Evolutionary conservation across 2,888 invertebrate genomes (phyloP).

Genomic region (Platerodrilus igneus): DNA sequence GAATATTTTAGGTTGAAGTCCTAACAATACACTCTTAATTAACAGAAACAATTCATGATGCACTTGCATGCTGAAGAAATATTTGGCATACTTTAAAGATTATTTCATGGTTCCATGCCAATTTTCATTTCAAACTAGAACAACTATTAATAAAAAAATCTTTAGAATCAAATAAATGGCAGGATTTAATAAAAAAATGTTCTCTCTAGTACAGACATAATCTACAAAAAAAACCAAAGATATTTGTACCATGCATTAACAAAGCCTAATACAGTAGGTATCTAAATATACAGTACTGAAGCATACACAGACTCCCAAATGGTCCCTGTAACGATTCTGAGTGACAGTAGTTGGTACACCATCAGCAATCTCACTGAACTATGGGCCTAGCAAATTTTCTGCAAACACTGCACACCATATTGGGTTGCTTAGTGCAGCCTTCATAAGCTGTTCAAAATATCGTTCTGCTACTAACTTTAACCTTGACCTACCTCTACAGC

Average conservation of each 20-base stretch:
- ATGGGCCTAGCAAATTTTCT: too few species aligned
- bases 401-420: too few species aligned
- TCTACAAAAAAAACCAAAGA: slow-evolving; percentile 32
- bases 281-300: too few species aligned
- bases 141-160: slow-evolving; percentile 53
- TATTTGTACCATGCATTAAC: slow-evolving; percentile 15
- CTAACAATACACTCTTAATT: slow-evolving; percentile 52
- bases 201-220: slow-evolving; percentile 33
- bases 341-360: too few species aligned
- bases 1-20: slow-evolving; percentile 49
- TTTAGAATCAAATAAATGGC: slow-evolving; percentile 52
- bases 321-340: too few species aligned
- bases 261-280: too few species aligned
- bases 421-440: too few species aligned
- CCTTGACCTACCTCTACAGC: too few species aligned
- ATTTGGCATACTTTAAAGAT: slow-evolving; percentile 55
- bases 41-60: slow-evolving; percentile 50
- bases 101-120: slow-evolving; percentile 53
- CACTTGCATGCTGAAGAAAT: slow-evolving; percentile 53
- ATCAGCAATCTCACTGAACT: too few species aligned
- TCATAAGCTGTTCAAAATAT: too few species aligned
- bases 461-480: too few species aligned
- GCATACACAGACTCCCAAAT: too few species aligned
- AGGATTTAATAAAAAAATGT: slow-evolving; percentile 46
- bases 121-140: slow-evolving; percentile 53